A percentile compares a stretch with the other conserved stretches of the same genome.
Conservation (phyloP, 30 jellyfish, hydroid and myxozoan genomes). For the Sanderia malayensis region DNA sequence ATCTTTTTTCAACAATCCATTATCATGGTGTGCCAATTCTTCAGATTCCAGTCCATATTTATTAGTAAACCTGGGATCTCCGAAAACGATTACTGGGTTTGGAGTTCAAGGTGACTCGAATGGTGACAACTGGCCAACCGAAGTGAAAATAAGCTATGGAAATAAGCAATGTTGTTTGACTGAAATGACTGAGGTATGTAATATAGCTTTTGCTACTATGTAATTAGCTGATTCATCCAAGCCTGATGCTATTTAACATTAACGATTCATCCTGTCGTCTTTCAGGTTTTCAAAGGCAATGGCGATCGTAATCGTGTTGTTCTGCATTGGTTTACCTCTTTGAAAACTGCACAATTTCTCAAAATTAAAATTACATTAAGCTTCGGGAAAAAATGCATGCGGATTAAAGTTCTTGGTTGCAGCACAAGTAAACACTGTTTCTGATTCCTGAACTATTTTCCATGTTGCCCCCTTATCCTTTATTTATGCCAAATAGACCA, state of each 20-base stretch:
- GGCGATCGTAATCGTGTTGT: background rate
- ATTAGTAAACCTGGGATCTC: conserved; percentile 23
- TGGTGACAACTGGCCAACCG: conserved; percentile 40
- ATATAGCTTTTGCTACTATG: background rate
- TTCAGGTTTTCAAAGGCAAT: conserved; percentile 4
- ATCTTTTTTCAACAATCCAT: conserved; percentile 1
- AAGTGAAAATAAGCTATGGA: conserved; percentile 28
- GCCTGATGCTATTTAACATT: background rate
- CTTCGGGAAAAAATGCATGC: conserved; percentile 20
- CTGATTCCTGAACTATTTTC: background rate
- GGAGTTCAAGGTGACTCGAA: conserved; percentile 54
- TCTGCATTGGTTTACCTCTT: conserved; percentile 14
- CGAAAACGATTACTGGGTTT: conserved; percentile 38
- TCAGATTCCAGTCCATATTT: conserved; percentile 20
- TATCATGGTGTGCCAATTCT: conserved; percentile 19
- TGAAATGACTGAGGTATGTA: conserved; percentile 28
- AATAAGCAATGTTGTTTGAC: background rate
- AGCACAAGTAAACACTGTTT: background rate
- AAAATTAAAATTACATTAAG: background rate
- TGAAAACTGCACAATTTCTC: background rate
- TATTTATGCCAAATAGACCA: background rate
- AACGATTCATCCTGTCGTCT: too few species aligned
- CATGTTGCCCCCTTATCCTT: background rate
- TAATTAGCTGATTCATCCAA: background rate
- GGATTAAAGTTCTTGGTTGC: conserved; percentile 36